Conservation (phyloP, 2,888 invertebrate genomes). For the Palloptera scutellata region DNA sequence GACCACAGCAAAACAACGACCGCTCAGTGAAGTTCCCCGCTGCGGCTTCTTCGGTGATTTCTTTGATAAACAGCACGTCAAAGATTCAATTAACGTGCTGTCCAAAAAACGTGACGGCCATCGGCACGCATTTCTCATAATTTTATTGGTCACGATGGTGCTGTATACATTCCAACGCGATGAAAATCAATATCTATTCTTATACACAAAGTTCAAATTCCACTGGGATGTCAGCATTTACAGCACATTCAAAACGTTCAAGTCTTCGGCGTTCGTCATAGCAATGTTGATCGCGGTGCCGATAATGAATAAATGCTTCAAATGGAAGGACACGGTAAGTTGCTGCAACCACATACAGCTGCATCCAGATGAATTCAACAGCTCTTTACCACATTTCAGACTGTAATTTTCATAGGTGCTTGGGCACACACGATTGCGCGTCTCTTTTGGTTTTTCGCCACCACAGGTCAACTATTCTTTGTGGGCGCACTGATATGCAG, state of each 20-base stretch:
- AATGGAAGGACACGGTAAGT: slow-evolving; percentile 73
- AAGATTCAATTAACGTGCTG: slow-evolving; percentile 71
- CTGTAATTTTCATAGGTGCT: slow-evolving; percentile 78
- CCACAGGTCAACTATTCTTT: slow-evolving; percentile 70
- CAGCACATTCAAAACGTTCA: slow-evolving; percentile 78
- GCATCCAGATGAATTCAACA: not conserved
- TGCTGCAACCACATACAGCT: slow-evolving; percentile 24
- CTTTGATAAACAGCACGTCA: slow-evolving; percentile 75
- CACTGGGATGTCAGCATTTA: slow-evolving; percentile 75
- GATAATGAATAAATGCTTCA: slow-evolving; percentile 73
- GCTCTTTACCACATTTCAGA: slow-evolving; percentile 52
- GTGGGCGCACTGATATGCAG: slow-evolving; percentile 77
- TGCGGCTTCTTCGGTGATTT: slow-evolving; percentile 73
- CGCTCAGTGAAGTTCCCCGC: slow-evolving; percentile 69
- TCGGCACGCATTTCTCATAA: slow-evolving; percentile 71
- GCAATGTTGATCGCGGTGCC: slow-evolving; percentile 77
- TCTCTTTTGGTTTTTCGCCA: slow-evolving; percentile 72
- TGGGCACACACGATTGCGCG: slow-evolving; percentile 75
- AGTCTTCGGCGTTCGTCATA: slow-evolving; percentile 75
- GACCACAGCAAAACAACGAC: slow-evolving; percentile 72
- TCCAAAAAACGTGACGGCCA: slow-evolving; percentile 69
- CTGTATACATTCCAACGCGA: slow-evolving; percentile 86
- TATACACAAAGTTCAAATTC: slow-evolving; percentile 78
- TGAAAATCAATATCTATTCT: slow-evolving; percentile 77
- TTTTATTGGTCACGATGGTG: slow-evolving; percentile 78